Percentiles rank a stretch among this genome's conserved stretches.
Evolutionary conservation across 2,888 invertebrate species (phyloP).

Genomic region (Brachypterus glaber): DNA sequence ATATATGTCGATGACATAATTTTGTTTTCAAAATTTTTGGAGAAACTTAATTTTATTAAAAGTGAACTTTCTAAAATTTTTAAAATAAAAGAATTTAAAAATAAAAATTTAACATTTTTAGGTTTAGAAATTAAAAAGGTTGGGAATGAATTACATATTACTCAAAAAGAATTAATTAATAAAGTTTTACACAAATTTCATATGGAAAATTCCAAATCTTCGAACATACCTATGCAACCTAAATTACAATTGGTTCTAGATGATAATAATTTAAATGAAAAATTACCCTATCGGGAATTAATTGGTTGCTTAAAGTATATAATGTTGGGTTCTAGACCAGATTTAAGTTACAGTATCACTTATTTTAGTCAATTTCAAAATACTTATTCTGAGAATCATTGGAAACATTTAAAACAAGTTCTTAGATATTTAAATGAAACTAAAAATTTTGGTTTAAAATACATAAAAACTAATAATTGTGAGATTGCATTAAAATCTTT

Average conservation of each 20-base stretch:
- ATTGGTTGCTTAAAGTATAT: slow-evolving; percentile 20
- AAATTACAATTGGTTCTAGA: slow-evolving; percentile 10
- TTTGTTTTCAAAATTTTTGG: slow-evolving; percentile 11
- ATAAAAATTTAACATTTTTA: slow-evolving; percentile 13
- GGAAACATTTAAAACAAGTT: slow-evolving; percentile 15
- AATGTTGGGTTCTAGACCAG: slow-evolving; percentile 17
- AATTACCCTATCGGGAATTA: slow-evolving; percentile 12
- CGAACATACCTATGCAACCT: slow-evolving; percentile 10
- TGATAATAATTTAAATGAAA: background rate
- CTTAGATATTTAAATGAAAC: slow-evolving; percentile 15
- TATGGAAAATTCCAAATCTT: slow-evolving; percentile 10
- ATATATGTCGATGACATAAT: slow-evolving; percentile 23
- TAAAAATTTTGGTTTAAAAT: slow-evolving; percentile 15
- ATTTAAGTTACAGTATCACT: slow-evolving; percentile 14
- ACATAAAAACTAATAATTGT: slow-evolving; percentile 11
- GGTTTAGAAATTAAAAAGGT: slow-evolving; percentile 13
- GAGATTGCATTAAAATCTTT: slow-evolving; percentile 9
- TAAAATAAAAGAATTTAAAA: slow-evolving; percentile 16
- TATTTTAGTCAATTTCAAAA: slow-evolving; percentile 18
- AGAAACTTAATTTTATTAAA: slow-evolving; percentile 15
- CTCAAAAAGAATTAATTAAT: slow-evolving; percentile 14
- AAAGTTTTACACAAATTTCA: slow-evolving; percentile 14
- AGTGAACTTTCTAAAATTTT: slow-evolving; percentile 15
- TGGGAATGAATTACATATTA: slow-evolving; percentile 9
- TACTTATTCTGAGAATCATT: slow-evolving; percentile 12